These are phyloP conservation scores for Crotophaga sulcirostris DNA, from an alignment of 2,113 vertebrate species.

Conservation along the genomic window DNA sequence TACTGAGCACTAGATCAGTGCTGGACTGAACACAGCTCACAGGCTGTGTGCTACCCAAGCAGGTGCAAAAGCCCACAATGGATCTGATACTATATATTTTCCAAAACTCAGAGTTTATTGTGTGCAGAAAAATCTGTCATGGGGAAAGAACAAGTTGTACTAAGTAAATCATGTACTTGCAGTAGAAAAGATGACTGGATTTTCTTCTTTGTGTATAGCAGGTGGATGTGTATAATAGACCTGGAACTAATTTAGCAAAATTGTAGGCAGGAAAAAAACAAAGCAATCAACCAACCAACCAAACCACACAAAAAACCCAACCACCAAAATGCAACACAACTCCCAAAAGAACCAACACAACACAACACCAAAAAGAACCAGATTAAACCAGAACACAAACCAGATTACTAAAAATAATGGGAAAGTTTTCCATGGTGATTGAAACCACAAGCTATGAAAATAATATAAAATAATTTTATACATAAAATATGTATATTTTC, in stretches of 20 bases:
- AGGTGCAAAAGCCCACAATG: background rate
- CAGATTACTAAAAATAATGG: background rate
- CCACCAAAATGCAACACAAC: background rate
- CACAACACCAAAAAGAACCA: background rate
- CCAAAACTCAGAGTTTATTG: background rate
- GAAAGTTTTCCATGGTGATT: background rate
- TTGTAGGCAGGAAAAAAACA: background rate
- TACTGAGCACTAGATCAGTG: background rate
- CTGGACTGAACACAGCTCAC: background rate
- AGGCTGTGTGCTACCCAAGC: background rate
- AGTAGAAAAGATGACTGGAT: background rate
- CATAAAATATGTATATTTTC: background rate
- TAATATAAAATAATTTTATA: background rate
- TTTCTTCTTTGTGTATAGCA: background rate
- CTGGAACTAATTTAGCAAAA: background rate
- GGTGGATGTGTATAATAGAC: background rate
- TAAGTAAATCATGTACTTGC: background rate
- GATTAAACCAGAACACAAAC: too few species aligned
- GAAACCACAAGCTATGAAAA: background rate
- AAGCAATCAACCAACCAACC: background rate
- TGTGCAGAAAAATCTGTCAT: background rate
- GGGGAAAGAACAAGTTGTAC: rapidly evolving
- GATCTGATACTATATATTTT: background rate
- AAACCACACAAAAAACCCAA: background rate
- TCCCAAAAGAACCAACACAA: too few species aligned